A percentile compares a stretch with the other conserved stretches of the same genome.
Evolutionary conservation across 2,797 vertebrate species (phyloP).

Genomic region (Lagorchestes hirsutus): DNA sequence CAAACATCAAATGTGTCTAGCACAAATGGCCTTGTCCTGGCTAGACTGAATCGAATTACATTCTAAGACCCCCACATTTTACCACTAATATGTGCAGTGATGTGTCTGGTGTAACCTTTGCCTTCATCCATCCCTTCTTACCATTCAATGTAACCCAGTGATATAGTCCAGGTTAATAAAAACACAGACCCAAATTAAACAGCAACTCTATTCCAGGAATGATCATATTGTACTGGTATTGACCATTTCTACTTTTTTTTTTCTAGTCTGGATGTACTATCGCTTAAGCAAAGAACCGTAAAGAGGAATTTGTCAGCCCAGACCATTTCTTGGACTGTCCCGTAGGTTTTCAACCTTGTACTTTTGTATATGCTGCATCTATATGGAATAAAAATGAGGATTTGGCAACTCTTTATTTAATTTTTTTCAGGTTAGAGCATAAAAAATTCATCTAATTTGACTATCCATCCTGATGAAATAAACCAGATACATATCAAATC

Average conservation of each 20-base stretch:
- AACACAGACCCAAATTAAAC: slow-evolving; percentile 59
- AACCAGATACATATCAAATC: slow-evolving; percentile 67
- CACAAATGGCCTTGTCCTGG: neutral
- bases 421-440: slow-evolving; percentile 44
- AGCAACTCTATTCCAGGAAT: slow-evolving; percentile 29
- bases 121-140: slow-evolving; percentile 56
- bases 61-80: slow-evolving; percentile 25
- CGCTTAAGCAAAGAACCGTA: slow-evolving; percentile 51
- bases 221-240: slow-evolving; percentile 42
- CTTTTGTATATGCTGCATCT: slow-evolving; percentile 60
- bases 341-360: slow-evolving; percentile 60
- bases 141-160: slow-evolving; percentile 25
- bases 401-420: slow-evolving; percentile 71
- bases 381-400: slow-evolving; percentile 65
- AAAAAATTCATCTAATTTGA: slow-evolving; percentile 59
- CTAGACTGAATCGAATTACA: neutral
- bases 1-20: neutral
- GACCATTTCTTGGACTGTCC: slow-evolving; percentile 46
- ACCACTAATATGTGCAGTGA: slow-evolving; percentile 47
- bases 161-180: slow-evolving; percentile 48
- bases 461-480: slow-evolving; percentile 51
- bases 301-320: slow-evolving; percentile 26
- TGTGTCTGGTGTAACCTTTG: slow-evolving; percentile 28
- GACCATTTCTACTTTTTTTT: slow-evolving; percentile 41
- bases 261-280: slow-evolving; percentile 43